Evolutionary conservation across 2,797 vertebrate species (phyloP), one percentile per base, ranked within the genome.

Genomic region (Zenarchopterus dispar): DNA sequence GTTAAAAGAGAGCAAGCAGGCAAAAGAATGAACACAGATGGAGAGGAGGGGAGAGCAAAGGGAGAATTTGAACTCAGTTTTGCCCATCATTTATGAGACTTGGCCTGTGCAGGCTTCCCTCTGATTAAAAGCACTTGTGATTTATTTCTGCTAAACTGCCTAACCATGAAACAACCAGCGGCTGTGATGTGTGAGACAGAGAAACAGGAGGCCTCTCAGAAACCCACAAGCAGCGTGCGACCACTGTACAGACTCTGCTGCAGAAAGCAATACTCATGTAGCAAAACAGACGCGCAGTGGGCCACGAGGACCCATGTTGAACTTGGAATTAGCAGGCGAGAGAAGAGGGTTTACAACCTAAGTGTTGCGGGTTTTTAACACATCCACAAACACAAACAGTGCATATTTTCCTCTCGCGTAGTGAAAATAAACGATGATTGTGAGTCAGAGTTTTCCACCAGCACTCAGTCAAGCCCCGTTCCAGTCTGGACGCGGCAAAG

Each of bases 111-210:
- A 45, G 77, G 16, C 67, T 78, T 88, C 79, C 57, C 68, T 81
- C 77, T 63, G 84, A 91, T 88, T 91, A 88, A 90, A 88, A 85
- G 72, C 16, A 56, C 72, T 66, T 80, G 74, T 84, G 84, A 90
- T 90, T 88, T 82, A 84, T 88, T 70, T 73, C 77, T 61, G 9
- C 58, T 46, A 56, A 79, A 67, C 21, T 0, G 70, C 55, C 62
- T 70, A 45, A 23, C 45, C 36, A 33, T 53, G 73, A 75, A 63
- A 76, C 59, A 64, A 73, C 10, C 69, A 39, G 47, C 6, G 16
- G 60, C 28, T 64, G 54, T 67, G 63, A 77, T 61, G 80, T 67
- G 75, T 44, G 75, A 77, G 71, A 61, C 59, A 9, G 54, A 39
- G 57, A 36, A 23, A 45, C 7, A 39, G 54, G 56, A 56, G 77